These are phyloP conservation scores for Spea hammondii DNA, from an alignment of 2,797 vertebrate species.

Conservation along the genomic window DNA sequence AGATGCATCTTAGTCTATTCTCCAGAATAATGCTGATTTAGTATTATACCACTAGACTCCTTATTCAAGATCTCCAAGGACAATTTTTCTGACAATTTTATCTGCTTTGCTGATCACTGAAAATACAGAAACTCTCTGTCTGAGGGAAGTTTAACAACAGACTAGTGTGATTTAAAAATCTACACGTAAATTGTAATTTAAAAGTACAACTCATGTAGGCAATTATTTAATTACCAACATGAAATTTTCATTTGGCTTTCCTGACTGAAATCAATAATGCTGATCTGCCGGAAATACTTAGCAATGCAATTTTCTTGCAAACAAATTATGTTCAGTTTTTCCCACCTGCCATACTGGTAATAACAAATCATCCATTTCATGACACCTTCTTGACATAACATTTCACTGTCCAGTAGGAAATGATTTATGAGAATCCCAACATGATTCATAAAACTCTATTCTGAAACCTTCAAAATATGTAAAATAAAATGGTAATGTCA, in stretches of 20 bases:
- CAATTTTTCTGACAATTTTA: not conserved
- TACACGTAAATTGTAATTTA: constrained; percentile 2
- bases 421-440: constrained; percentile 35
- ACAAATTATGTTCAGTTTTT: constrained; percentile 8
- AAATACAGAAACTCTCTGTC: constrained; percentile 4
- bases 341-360: constrained; percentile 10
- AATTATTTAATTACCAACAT: constrained; percentile 12
- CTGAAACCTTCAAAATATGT: constrained; percentile 14
- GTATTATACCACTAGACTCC: too few species aligned
- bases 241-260: constrained; percentile 19
- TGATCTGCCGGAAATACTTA: constrained; percentile 3
- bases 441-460: not conserved
- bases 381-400: constrained; percentile 35
- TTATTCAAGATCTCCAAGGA: not conserved
- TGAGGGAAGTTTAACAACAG: constrained; percentile 1
- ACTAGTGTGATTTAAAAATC: not conserved
- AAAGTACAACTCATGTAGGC: not conserved
- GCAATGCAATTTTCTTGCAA: constrained; percentile 16
- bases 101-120: constrained; percentile 22
- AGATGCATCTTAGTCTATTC: constrained; percentile 16
- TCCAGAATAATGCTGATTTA: too few species aligned
- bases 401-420: constrained; percentile 24
- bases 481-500: not conserved
- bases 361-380: constrained; percentile 29
- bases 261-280: constrained; percentile 16